Evolutionary conservation across 37 sponge, comb jelly and placozoan species (phyloP).

Genomic region (Aplysina aerophoba): DNA sequence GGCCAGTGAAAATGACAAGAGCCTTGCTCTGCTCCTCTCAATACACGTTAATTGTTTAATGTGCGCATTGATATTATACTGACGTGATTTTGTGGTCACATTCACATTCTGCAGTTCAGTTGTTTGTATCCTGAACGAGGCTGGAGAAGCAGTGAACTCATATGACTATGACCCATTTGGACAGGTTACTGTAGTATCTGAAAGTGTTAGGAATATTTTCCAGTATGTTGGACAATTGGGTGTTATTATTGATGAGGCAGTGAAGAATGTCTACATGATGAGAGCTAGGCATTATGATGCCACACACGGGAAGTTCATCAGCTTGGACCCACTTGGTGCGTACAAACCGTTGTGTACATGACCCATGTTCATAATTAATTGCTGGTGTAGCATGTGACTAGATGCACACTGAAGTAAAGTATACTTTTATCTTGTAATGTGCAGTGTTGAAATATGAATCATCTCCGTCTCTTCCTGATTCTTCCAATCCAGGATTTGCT

Average conservation of each 20-base stretch:
- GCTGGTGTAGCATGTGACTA: not conserved
- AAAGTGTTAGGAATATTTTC: slow-evolving; percentile 6
- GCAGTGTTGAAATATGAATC: too few species aligned
- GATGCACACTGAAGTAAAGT: not conserved
- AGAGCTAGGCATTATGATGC: slow-evolving; percentile 51
- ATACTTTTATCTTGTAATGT: not conserved
- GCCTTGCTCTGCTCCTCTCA: too few species aligned
- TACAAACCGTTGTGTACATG: too few species aligned
- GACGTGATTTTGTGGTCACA: too few species aligned
- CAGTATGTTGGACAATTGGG: slow-evolving; percentile 33
- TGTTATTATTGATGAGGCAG: slow-evolving; percentile 11
- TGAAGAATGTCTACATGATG: slow-evolving; percentile 42
- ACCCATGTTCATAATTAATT: not conserved
- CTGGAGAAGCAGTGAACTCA: not conserved
- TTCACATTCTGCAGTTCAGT: slow-evolving; percentile 22
- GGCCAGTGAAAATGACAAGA: too few species aligned
- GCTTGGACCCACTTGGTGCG: slow-evolving; percentile 29
- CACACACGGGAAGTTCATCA: slow-evolving; percentile 43
- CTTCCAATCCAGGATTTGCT: not conserved
- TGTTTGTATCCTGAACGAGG: not conserved
- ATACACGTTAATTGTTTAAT: too few species aligned
- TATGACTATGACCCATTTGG: slow-evolving; percentile 55
- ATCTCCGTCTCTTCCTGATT: too few species aligned
- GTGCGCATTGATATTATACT: too few species aligned
- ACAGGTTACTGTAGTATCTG: not conserved